Evolutionary conservation across 30 jellyfish, hydroid and myxozoan genomes (phyloP), one percentile per base, ranked within the genome.

Genomic region (Turritopsis dohrnii): DNA sequence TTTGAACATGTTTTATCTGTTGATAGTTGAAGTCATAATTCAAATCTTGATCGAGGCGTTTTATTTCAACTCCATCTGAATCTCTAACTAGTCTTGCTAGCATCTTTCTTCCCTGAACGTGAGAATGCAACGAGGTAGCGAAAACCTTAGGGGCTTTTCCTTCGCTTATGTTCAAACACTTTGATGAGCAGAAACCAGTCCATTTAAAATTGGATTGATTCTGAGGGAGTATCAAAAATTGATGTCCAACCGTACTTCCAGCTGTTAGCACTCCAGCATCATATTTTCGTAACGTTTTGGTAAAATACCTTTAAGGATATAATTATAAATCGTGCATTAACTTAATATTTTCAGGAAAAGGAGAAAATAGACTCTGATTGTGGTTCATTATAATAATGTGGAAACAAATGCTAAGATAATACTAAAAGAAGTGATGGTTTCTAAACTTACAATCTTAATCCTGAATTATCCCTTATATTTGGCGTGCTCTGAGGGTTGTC

Each of bases 81-180:
- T 41, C 54, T 52, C 95, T 72, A 21, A 81, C 87, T 21, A 79
- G 53, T 77, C 66, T 74, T 1, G 95, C 83, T 81, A 82, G 28
- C 23, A 87, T 71, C 24, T 79, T 86, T 28, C 31, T 74, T 21
- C 90, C 90, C 41, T 31, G 29, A 28, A 83, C 29, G 71, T 87
- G 95, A 16, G 89, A 82, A 53, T 87, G 95, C 20, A 86, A 89
- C 72, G 81, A 72, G 41, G 90, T 27, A 52, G 90, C 95, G 65
- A 87, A 87, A 54, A 87, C 29, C 41, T 74, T 81, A 69, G 83
- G 53, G 27, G 52, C 83, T 13, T 53, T 82, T 20, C 81, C 90
- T 21, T 71, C 29, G 30, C 60, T 21, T 66, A 71, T 79, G 30
- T 21, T 26, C 31, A 75, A 83, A 66, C 90, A 84, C 16, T 73